phyloP scores from a whole-genome alignment of 2,888 invertebrate species.

The Lypha dubia region DNA sequence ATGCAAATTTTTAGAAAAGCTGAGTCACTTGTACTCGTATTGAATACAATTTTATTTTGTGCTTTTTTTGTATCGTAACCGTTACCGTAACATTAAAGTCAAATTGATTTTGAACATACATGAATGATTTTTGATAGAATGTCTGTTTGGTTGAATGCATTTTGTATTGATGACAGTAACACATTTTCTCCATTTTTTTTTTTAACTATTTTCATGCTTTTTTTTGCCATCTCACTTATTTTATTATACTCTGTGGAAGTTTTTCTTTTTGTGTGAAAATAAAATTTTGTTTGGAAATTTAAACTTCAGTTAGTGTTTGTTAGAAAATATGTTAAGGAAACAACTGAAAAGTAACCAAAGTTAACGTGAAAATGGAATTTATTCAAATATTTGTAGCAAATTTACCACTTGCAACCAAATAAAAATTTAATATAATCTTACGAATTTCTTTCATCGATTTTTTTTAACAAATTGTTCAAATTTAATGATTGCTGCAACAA shows the following conservation, averaged over 20 bases:
- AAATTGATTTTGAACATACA: constrained; percentile 82
- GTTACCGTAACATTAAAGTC: constrained; percentile 73
- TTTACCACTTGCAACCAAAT: too few relatives aligned
- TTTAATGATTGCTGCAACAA: too few relatives aligned
- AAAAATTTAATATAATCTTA: too few relatives aligned
- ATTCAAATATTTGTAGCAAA: too few relatives aligned
- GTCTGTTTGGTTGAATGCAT: constrained; percentile 71
- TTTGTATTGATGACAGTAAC: constrained; percentile 65
- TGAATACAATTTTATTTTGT: background rate
- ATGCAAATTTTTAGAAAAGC: constrained; percentile 34
- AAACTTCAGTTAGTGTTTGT: too few relatives aligned
- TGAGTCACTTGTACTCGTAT: background rate
- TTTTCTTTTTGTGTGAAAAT: background rate
- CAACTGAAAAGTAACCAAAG: too few relatives aligned
- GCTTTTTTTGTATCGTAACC: constrained; percentile 12
- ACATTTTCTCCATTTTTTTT: constrained; percentile 17
- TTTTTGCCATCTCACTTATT: background rate
- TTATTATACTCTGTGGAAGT: constrained; percentile 24
- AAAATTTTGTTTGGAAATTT: background rate
- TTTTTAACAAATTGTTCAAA: too few relatives aligned
- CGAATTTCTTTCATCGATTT: too few relatives aligned
- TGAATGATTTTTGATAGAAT: constrained; percentile 81
- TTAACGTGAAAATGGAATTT: too few relatives aligned
- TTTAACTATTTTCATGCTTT: background rate
- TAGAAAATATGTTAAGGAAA: too few relatives aligned